These are phyloP conservation scores for Morpho deidamia DNA, from an alignment of 2,888 invertebrate species.

Conservation along the genomic window DNA sequence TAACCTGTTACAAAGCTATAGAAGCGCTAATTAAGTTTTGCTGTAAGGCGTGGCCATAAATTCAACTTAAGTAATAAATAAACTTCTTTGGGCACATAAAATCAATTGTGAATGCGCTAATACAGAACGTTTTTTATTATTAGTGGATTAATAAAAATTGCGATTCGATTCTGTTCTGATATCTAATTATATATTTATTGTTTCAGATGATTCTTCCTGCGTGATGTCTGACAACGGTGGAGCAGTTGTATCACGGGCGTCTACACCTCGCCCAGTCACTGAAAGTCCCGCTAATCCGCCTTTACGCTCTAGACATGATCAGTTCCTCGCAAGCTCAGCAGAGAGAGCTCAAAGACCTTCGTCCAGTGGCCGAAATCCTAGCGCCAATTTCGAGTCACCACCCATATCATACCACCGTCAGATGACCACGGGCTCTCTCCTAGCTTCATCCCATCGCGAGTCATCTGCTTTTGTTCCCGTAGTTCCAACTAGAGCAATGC, in stretches of 20 bases:
- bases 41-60: slow-evolving; percentile 2
- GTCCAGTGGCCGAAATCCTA: slow-evolving; percentile 72
- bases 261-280: slow-evolving; percentile 67
- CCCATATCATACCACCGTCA: slow-evolving; percentile 83
- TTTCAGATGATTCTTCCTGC: slow-evolving; percentile 52
- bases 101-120: neutral
- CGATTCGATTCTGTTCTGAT: neutral
- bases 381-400: slow-evolving; percentile 80
- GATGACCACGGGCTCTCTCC: slow-evolving; percentile 69
- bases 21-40: slow-evolving; percentile 8
- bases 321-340: slow-evolving; percentile 78
- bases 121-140: neutral
- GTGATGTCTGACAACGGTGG: slow-evolving; percentile 72
- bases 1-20: slow-evolving; percentile 6
- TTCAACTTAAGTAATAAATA: neutral
- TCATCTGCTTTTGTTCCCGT: slow-evolving; percentile 93
- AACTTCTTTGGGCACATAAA: neutral
- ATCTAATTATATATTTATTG: slow-evolving; percentile 14
- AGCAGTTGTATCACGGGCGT: slow-evolving; percentile 66
- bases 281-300: slow-evolving; percentile 66
- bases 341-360: slow-evolving; percentile 66
- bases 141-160: neutral
- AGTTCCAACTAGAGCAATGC: slow-evolving; percentile 87
- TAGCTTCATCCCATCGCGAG: slow-evolving; percentile 82
- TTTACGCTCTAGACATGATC: slow-evolving; percentile 77